Conservation (phyloP, 2,888 invertebrate species). For the Philopedon plagiatum region DNA sequence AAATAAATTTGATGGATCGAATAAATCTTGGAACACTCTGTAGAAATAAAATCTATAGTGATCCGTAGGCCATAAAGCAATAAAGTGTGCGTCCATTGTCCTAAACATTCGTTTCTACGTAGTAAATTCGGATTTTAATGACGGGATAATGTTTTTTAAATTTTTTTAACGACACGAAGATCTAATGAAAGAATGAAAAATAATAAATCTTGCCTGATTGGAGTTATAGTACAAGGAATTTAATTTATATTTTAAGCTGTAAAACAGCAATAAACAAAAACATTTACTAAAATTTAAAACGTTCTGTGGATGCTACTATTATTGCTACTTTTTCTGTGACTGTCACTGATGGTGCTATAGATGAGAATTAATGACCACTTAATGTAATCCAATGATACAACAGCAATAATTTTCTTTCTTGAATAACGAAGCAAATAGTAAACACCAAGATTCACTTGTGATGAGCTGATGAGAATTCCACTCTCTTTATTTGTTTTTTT, state of each 20-base stretch:
- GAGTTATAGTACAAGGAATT: conserved; percentile 9
- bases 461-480: too few relatives aligned
- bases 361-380: background rate
- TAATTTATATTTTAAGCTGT: conserved; percentile 1
- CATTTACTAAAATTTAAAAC: background rate
- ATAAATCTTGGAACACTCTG: conserved; percentile 43
- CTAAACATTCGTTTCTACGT: conserved; percentile 11
- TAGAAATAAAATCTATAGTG: conserved; percentile 40
- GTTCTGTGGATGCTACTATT: background rate
- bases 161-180: conserved; percentile 7
- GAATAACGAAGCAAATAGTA: too few relatives aligned
- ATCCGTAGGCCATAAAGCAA: conserved; percentile 46
- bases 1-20: conserved; percentile 43
- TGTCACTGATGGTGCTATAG: too few relatives aligned
- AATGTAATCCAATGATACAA: too few relatives aligned
- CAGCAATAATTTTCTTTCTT: too few relatives aligned
- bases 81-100: conserved; percentile 33
- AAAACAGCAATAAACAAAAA: conserved; percentile 13
- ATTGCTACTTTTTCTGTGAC: background rate
- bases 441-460: too few relatives aligned
- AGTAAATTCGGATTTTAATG: conserved; percentile 17
- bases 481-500: too few relatives aligned
- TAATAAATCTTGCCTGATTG: conserved; percentile 17
- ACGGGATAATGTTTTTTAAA: background rate
- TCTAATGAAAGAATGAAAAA: conserved; percentile 18